These are phyloP conservation scores for Paelopatides confundens DNA, from an alignment of 53 echinoderm and acorn worm species.

Conservation along the genomic window DNA sequence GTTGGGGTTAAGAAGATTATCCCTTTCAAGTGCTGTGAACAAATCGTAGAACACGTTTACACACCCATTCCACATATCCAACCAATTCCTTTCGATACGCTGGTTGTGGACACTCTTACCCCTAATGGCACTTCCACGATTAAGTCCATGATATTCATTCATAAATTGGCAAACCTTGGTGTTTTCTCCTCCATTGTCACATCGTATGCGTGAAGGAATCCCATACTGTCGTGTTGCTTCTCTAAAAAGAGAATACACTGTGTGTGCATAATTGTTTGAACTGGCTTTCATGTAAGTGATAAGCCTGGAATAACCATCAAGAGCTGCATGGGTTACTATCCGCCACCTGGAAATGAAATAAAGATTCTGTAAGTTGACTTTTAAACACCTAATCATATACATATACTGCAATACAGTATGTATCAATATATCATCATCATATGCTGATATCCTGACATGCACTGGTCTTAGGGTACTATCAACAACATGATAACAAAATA, in stretches of 20 bases:
- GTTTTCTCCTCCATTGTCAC: conserved; percentile 11
- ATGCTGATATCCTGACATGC: no score
- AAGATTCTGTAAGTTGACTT: no score
- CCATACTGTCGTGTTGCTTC: neutral
- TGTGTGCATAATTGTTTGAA: neutral
- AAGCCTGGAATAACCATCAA: neutral
- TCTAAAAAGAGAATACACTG: neutral
- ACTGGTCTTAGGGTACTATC: no score
- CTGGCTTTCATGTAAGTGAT: neutral
- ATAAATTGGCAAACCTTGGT: no score
- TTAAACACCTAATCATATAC: no score
- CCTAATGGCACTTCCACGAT: conserved; percentile 18
- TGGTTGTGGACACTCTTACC: conserved; percentile 46
- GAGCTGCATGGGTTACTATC: neutral
- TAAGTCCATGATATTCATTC: neutral
- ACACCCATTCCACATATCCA: conserved; percentile 34
- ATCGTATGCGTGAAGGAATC: no score
- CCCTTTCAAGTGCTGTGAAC: neutral
- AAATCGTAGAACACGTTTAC: conserved; percentile 40
- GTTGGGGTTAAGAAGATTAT: neutral
- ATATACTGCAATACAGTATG: no score
- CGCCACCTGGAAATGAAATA: no score
- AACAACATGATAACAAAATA: no score
- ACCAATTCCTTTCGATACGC: no score
- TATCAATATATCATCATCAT: no score